phyloP scores from a whole-genome alignment of 2,797 vertebrate species.

The Anabacerthia variegaticeps region DNA sequence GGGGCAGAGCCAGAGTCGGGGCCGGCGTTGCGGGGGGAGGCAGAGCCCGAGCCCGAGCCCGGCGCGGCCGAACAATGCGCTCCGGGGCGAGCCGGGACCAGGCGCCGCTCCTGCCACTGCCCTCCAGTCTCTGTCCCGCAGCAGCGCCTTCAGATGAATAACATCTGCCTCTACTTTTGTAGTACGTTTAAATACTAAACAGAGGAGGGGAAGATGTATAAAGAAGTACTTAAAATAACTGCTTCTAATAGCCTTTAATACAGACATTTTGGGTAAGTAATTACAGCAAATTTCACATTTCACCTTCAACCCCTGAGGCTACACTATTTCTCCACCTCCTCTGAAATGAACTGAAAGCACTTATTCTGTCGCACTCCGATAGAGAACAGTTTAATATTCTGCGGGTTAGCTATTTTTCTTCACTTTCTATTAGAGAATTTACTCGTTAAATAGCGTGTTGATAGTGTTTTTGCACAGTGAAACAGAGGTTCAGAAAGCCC shows the following conservation, averaged over 20 bases:
- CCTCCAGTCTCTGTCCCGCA: slow-evolving; percentile 51
- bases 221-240: slow-evolving; percentile 89
- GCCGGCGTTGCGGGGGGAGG: neutral
- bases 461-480: slow-evolving; percentile 56
- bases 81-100: slow-evolving; percentile 64
- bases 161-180: slow-evolving; percentile 83
- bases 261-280: slow-evolving; percentile 89
- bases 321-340: slow-evolving; percentile 77
- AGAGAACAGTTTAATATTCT: slow-evolving; percentile 77
- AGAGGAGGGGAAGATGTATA: slow-evolving; percentile 77
- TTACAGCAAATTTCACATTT: slow-evolving; percentile 90
- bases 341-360: slow-evolving; percentile 78
- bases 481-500: slow-evolving; percentile 52
- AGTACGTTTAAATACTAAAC: slow-evolving; percentile 86
- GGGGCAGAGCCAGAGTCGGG: neutral
- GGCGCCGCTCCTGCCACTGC: slow-evolving; percentile 67
- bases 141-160: slow-evolving; percentile 63
- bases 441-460: slow-evolving; percentile 63
- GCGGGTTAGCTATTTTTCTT: slow-evolving; percentile 57
- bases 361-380: slow-evolving; percentile 73
- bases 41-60: neutral
- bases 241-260: slow-evolving; percentile 91
- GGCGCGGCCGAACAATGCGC: slow-evolving; percentile 81
- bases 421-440: slow-evolving; percentile 72
- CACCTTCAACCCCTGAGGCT: slow-evolving; percentile 85